A percentile compares a stretch with the other conserved stretches of the same genome.
Conservation (phyloP, 2,113 vertebrate species). For the Jaculus jaculus region DNA sequence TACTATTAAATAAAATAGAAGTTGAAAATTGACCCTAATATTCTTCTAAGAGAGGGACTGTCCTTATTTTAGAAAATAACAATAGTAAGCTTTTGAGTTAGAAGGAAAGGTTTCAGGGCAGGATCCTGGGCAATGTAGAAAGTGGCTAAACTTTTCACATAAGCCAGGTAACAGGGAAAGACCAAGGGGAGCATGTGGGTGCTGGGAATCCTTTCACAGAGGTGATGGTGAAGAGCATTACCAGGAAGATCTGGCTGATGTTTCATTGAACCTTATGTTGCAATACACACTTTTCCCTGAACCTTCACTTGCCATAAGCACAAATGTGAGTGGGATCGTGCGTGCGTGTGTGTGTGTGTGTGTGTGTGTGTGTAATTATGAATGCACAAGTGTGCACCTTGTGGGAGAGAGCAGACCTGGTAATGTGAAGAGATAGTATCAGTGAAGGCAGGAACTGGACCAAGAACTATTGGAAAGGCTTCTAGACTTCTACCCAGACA, state of each 20-base stretch:
- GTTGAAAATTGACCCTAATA: not conserved
- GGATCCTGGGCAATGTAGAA: not conserved
- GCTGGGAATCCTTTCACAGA: not conserved
- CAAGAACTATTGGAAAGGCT: not conserved
- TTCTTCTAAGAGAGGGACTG: not conserved
- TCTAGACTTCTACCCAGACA: not conserved
- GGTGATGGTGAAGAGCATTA: not conserved
- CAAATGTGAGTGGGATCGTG: not conserved
- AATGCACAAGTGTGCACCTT: not conserved
- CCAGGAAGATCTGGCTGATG: not conserved
- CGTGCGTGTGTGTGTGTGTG: fast-evolving
- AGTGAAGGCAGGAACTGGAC: not conserved
- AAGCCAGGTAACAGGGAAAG: not conserved
- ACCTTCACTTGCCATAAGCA: not conserved
- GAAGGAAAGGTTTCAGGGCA: not conserved
- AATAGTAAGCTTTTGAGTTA: not conserved
- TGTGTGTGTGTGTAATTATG: fast-evolving
- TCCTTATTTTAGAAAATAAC: slow-evolving; percentile 17
- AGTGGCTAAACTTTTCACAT: not conserved
- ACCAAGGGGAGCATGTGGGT: not conserved
- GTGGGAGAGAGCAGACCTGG: not conserved
- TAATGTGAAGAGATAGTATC: not conserved
- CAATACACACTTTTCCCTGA: not conserved
- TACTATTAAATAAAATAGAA: not conserved
- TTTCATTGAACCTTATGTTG: not conserved